Evolutionary conservation across 2,113 vertebrate genomes (phyloP), one percentile per base, ranked within the genome.

Genomic region (Nesogale talazaci): DNA sequence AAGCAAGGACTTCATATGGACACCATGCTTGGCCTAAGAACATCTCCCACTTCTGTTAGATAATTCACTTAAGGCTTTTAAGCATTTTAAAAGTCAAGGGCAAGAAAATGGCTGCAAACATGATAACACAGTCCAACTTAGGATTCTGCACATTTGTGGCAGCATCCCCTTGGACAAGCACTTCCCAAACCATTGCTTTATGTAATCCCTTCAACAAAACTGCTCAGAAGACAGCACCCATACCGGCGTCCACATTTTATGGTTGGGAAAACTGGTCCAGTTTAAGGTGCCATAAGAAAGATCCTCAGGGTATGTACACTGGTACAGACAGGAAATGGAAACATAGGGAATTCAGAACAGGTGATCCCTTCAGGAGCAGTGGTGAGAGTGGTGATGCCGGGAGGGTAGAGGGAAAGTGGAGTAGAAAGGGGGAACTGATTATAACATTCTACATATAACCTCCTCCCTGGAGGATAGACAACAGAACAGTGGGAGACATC

Each of bases 21-120:
- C 52, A 76, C 34, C 57, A 0, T 34, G 34, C 94, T 88, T 82
- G 74, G 70, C 27, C 1, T n/a, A 42, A 89, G 72, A 65, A 27
- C 88, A 11, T 52, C 46, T 12, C 46, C 46, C 10, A 52, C 92
- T 42, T 20, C 59, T 80, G 29, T 23, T 52, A 94, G 93, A 83
- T 90, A 85, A 90, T 75, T 76, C 80, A 52, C 29, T 89, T 83
- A 76, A 69, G 76, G 80, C 92, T 31, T 96, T 96, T 76, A 90
- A 96, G 96, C 90, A 88, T 36, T 46, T 74, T 25, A 83, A 40
- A 94, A 86, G 92, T 87, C 87, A 81, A 65, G 85, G 52, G 59
- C 34, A 95, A 92, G 79, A 94, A 59, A 96, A 90, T 56, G 75
- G 38, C 88, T 97, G 75, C 91, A 88, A 90, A 86, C 67, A 95